Base-by-base conservation (phyloP, 2,797 vertebrate species). In the Pseudochaenichthys georgianus region DNA sequence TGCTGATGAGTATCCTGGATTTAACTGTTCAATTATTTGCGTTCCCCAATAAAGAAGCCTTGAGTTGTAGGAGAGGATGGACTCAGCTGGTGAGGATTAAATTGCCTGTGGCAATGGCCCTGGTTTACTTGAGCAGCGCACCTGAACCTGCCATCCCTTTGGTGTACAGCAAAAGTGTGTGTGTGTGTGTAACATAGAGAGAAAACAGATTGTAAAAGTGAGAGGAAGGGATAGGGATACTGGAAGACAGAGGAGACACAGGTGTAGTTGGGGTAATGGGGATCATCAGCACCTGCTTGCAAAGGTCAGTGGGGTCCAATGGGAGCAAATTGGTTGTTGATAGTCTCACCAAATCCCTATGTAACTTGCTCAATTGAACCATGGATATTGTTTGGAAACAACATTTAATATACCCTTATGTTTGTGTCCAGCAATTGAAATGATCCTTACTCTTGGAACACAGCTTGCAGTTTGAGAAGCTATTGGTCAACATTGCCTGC, bases 201-300 rank as follows among this genome's bases (percentile, higher is more conserved):
- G 19, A 46, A 5, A 21, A n/a, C 50, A 13, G n/a, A 78, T 50
- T 38, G 41, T n/a, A 48, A 54, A 76, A 70, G 51, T 16, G 21
- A 51, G 69, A 3, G 12, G 10, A 28, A 42, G 59, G 16, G 17
- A 54, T 38, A 31, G 41, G 57, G 64, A 63, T 45, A 48, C 21
- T 50, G 13, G 59, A 53, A 41, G 45, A 43, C 23, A 5, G 52
- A 69, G 57, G 73, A 53, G 78, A 47, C 80, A 80, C 86, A 92
- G 90, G 87, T 92, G 91, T 87, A 70, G 47, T 46, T n/a, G 47
- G 80, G 60, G 64, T 82, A 86, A 83, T 84, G 77, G 85, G 82
- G 80, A 78, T 82, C 62, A 82, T 55, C 45, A 88, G 77, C 77
- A 88, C 87, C 79, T 90, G 83, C 71, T 71, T 54, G 52, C 75